Percentiles rank a stretch among this genome's conserved stretches.
phyloP scores from a whole-genome alignment of 1,140 invertebrate genomes.

The Vanessa atalanta region DNA sequence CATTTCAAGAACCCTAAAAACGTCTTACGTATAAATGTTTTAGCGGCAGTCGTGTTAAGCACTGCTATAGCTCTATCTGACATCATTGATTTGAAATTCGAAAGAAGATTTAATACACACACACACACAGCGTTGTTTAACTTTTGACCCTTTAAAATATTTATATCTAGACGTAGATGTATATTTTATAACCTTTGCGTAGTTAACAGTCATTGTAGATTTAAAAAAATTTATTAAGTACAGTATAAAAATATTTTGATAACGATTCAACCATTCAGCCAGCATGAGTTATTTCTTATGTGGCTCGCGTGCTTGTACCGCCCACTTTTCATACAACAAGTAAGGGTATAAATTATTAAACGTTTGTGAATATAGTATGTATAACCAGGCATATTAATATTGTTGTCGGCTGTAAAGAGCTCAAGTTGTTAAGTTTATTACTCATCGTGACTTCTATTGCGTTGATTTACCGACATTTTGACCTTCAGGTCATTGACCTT shows the following conservation, averaged over 20 bases:
- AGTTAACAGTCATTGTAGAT: not conserved
- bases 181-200: not conserved
- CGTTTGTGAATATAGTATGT: constrained; percentile 4
- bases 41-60: no score
- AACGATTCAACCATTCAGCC: not conserved
- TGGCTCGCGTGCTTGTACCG: constrained; percentile 23
- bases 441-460: constrained; percentile 4
- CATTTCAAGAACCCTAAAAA: no score
- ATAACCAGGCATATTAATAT: constrained; percentile 17
- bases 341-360: constrained; percentile 5
- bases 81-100: no score
- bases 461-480: constrained; percentile 7
- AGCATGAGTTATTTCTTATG: not conserved
- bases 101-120: no score
- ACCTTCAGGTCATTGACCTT: not conserved
- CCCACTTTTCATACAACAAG: constrained; percentile 27
- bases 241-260: constrained; percentile 5
- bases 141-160: no score
- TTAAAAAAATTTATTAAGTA: not conserved
- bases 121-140: no score
- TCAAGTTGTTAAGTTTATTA: constrained; percentile 21
- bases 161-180: no score
- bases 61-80: no score
- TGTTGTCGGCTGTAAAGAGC: constrained; percentile 14
- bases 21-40: no score